Percentiles rank a stretch among this genome's conserved stretches.
Evolutionary conservation across 2,888 invertebrate species (phyloP).

Genomic region (Oxycera nigricornis): DNA sequence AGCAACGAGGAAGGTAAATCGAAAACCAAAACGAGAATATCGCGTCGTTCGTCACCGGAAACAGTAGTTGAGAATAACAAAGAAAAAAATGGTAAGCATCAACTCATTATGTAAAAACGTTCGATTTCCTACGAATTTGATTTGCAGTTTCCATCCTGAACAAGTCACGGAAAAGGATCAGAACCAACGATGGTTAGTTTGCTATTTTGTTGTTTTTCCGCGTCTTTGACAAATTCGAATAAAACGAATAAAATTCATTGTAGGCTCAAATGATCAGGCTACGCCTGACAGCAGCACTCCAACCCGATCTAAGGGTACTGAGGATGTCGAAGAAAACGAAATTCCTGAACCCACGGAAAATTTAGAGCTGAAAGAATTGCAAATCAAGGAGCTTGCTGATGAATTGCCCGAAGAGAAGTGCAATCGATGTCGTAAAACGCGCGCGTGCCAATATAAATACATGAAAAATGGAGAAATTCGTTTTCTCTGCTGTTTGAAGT

Average conservation of each 20-base stretch:
- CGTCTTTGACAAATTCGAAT: neutral
- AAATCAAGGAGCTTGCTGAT: conserved; percentile 62
- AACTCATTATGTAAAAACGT: neutral
- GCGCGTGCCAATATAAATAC: conserved; percentile 60
- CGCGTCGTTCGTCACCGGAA: neutral
- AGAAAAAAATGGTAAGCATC: conserved; percentile 11
- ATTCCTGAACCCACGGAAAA: conserved; percentile 47
- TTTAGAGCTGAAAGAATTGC: conserved; percentile 56
- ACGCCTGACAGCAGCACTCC: neutral
- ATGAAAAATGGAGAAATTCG: conserved; percentile 56
- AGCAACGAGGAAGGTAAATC: neutral
- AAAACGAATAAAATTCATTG: too few relatives aligned
- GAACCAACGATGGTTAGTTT: neutral
- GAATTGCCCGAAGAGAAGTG: conserved; percentile 59
- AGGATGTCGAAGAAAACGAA: conserved; percentile 49
- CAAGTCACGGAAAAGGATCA: neutral
- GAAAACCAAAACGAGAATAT: neutral
- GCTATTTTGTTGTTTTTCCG: too few relatives aligned
- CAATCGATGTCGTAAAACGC: conserved; percentile 61
- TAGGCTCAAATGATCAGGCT: neutral
- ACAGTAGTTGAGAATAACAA: neutral
- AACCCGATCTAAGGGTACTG: conserved; percentile 30
- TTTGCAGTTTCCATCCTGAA: neutral
- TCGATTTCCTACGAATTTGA: neutral
- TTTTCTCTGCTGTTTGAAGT: conserved; percentile 64